Evolutionary conservation across 1,140 invertebrate species (phyloP).

Genomic region (Apis cerana): DNA sequence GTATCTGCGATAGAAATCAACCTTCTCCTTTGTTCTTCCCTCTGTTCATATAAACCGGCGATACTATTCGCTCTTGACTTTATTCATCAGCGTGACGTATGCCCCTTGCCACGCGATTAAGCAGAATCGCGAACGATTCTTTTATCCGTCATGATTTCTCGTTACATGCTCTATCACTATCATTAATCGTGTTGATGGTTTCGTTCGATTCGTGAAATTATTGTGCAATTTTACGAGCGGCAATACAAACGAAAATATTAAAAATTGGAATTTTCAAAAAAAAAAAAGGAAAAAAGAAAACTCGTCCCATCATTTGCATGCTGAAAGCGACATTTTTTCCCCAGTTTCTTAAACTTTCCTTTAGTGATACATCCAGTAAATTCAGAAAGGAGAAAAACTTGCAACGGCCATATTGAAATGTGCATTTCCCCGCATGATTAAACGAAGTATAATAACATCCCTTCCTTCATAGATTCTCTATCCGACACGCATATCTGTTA

Average conservation of each 20-base stretch:
- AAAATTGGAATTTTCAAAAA: too few relatives aligned
- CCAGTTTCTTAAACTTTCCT: too few relatives aligned
- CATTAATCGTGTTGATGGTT: too few relatives aligned
- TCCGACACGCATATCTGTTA: neutral
- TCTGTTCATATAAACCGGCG: neutral
- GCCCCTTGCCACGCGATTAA: neutral
- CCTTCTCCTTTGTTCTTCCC: slow-evolving; percentile 20
- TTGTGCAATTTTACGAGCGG: too few relatives aligned
- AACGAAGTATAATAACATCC: neutral
- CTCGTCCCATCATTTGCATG: too few relatives aligned
- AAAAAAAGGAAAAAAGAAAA: too few relatives aligned
- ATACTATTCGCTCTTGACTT: neutral
- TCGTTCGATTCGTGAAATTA: too few relatives aligned
- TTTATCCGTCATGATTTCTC: too few relatives aligned
- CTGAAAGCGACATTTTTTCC: neutral
- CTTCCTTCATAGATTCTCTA: neutral
- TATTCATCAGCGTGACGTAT: slow-evolving; percentile 13
- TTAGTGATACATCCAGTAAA: neutral
- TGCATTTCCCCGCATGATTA: neutral
- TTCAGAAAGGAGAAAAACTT: neutral
- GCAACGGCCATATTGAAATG: neutral
- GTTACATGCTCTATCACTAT: too few relatives aligned
- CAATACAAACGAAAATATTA: too few relatives aligned
- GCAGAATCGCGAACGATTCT: neutral
- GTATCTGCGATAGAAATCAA: slow-evolving; percentile 49